Conservation (phyloP, 2,888 invertebrate species). For the Drosophila neoperkinsi region DNA sequence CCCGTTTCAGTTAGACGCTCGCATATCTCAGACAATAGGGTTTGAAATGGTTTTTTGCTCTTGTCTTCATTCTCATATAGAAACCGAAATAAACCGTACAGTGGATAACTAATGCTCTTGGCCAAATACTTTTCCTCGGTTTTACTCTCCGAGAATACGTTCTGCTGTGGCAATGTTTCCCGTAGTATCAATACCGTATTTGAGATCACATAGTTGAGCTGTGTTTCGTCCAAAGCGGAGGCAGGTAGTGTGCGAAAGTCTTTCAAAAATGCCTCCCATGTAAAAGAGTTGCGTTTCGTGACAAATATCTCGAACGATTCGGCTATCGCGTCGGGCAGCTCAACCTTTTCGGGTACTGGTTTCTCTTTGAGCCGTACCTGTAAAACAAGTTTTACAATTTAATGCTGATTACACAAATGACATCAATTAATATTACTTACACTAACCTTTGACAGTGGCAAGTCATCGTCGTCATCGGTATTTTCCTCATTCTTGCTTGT, state of each 20-base stretch:
- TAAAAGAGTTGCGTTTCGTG: slow-evolving; percentile 81
- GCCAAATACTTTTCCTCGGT: slow-evolving; percentile 88
- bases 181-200: slow-evolving; percentile 83
- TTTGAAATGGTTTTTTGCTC: slow-evolving; percentile 91
- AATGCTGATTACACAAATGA: not conserved
- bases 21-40: slow-evolving; percentile 93
- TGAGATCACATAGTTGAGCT: slow-evolving; percentile 84
- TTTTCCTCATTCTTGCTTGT: slow-evolving; percentile 83
- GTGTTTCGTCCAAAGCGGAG: slow-evolving; percentile 83
- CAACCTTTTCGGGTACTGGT: slow-evolving; percentile 84
- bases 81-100: slow-evolving; percentile 95
- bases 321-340: slow-evolving; percentile 83
- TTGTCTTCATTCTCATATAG: slow-evolving; percentile 91
- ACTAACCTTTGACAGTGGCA: slow-evolving; percentile 91
- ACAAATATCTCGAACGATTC: slow-evolving; percentile 85
- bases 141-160: slow-evolving; percentile 86
- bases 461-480: slow-evolving; percentile 88
- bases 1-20: slow-evolving; percentile 91
- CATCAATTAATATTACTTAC: not conserved
- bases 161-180: slow-evolving; percentile 83
- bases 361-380: slow-evolving; percentile 85
- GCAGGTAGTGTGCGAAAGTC: slow-evolving; percentile 83
- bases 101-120: slow-evolving; percentile 92
- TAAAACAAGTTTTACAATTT: slow-evolving; percentile 1
- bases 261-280: slow-evolving; percentile 84